A percentile compares a stretch with the other conserved stretches of the same genome.
These are phyloP conservation scores for Balaenoptera acutorostrata DNA, from an alignment of 2,113 vertebrate genomes.

Conservation along the genomic window DNA sequence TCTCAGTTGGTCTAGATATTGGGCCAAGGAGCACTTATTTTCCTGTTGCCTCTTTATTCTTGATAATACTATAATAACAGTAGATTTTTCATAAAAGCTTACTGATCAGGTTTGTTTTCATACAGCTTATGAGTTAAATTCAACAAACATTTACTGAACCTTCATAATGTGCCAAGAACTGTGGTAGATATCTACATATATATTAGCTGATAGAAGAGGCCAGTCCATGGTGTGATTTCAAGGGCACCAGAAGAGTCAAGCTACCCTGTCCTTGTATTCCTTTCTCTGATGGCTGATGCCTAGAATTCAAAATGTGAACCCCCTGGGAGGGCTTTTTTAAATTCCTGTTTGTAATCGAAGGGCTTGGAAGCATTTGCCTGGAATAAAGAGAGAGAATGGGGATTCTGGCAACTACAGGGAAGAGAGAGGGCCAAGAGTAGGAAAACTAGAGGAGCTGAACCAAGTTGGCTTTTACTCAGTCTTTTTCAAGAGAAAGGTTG, in stretches of 20 bases:
- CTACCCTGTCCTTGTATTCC: not conserved
- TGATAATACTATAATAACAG: not conserved
- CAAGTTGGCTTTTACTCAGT: too few species aligned
- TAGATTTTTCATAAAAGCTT: not conserved
- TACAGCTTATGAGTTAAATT: not conserved
- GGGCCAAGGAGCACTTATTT: not conserved
- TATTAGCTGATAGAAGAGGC: fast-evolving
- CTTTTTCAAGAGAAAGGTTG: not conserved
- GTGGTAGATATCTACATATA: fast-evolving
- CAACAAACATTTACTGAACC: not conserved
- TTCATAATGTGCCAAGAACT: not conserved
- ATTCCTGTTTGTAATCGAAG: not conserved
- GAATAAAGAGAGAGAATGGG: not conserved
- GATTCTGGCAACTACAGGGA: not conserved
- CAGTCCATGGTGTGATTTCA: not conserved
- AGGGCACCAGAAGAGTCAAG: not conserved
- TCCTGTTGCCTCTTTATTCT: not conserved
- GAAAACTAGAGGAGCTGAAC: not conserved
- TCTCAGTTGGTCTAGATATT: not conserved
- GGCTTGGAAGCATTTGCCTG: not conserved
- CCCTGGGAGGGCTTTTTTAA: not conserved
- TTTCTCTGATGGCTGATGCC: too few species aligned
- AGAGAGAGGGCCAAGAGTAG: not conserved
- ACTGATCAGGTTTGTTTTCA: not conserved
- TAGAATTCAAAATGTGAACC: not conserved